Base-by-base conservation (phyloP, 2,888 invertebrate species). In the Philereme vetulata region DNA sequence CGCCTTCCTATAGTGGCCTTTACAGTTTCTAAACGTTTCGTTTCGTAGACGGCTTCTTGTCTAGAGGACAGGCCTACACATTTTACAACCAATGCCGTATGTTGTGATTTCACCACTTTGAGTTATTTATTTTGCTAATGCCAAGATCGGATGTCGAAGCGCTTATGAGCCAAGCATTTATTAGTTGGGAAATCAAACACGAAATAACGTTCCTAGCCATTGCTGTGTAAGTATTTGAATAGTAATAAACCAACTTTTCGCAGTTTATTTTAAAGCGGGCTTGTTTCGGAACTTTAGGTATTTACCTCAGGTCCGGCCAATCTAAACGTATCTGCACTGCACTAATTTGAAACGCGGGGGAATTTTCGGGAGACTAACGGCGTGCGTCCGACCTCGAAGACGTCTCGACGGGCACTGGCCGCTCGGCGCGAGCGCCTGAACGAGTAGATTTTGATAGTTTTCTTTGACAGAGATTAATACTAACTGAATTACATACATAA, bases 61-160 rank as follows among this genome's bases (percentile, higher is more conserved):
- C 38, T 53, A 3, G 38, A 6, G 38, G 38, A 9, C 42, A 42
- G n/a, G n/a, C 21, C 6, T 7, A 4, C 10, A 10, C 9, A 33
- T 54, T 42, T 46, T 54, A 34, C 10, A 34, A 42, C 11, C 10
- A 54, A 32, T 35, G 36, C 36, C 43, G 44, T 48, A 11, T 55
- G 21, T 44, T 57, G 43, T 48, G 4, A 48, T 57, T 51, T 57
- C 57, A 36, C 40, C 51, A 51, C 47, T 60, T 38, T 38, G 34
- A 44, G 47, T 42, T 60, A 49, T 55, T 51, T 55, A 57, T 52
- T 52, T 46, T 52, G 5, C 47, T 57, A 57, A 57, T 57, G 56
- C 51, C 8, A 47, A 51, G 51, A 47, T 56, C 45, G 45, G 49
- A 44, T 49, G 36, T 56, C 32, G 46, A 38, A 11, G n/a, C 34